phyloP scores from a whole-genome alignment of 2,888 invertebrate genomes.

The Macaria liturata region DNA sequence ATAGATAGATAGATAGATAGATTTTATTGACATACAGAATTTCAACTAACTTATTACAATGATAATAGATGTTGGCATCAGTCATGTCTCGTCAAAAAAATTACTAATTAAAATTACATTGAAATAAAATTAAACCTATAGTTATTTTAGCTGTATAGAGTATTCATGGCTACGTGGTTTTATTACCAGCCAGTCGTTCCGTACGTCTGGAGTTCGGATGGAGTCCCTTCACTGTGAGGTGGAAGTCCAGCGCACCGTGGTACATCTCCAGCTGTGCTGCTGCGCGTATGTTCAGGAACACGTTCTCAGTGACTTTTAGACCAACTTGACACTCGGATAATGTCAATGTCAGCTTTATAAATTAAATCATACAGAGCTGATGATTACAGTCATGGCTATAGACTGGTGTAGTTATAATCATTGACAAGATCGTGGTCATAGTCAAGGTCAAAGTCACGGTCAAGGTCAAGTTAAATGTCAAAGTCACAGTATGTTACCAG shows the following conservation, averaged over 20 bases:
- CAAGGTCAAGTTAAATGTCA: neutral
- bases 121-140: no score
- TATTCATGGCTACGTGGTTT: conserved; percentile 15
- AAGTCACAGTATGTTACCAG: conserved; percentile 18
- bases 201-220: conserved; percentile 43
- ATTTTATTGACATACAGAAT: no score
- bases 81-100: no score
- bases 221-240: conserved; percentile 51
- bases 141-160: neutral
- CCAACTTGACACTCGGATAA: no score
- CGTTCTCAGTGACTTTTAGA: conserved; percentile 46
- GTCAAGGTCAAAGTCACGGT: neutral
- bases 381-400: no score
- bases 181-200: conserved; percentile 50
- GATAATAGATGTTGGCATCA: no score
- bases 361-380: no score
- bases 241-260: conserved; percentile 50
- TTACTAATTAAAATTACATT: no score
- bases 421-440: neutral
- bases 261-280: conserved; percentile 45
- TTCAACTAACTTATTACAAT: no score
- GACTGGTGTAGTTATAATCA: neutral
- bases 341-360: no score
- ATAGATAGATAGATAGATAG: no score
- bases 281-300: conserved; percentile 56